Evolutionary conservation across 2,888 invertebrate genomes (phyloP), one percentile per base, ranked within the genome.

Genomic region (Matsumyia berberina): DNA sequence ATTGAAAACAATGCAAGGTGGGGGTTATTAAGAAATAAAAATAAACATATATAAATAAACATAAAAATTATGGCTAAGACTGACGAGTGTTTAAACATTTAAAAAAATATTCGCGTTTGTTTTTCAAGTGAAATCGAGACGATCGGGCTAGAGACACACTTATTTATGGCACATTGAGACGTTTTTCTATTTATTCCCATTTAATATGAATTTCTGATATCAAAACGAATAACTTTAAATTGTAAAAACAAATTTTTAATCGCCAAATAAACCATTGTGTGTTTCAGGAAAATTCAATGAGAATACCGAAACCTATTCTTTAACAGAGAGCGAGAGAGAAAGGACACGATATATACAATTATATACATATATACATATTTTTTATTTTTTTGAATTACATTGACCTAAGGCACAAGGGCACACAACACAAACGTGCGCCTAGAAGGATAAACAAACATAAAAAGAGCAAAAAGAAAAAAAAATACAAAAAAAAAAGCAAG

Each of bases 241-340:
- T 39, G 2, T 9, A 12, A 8, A 39, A 12, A 12, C 1, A 24
- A 24, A 24, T 24, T 17, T 7, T 17, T 17, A 44, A 17, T 39
- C 12, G 1, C 3, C 39, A 2, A n/a, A n/a, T 46, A 9, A 46
- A 8, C 46, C 15, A 29, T 49, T 77, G 11, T 77, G 29, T 58
- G n/a, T 82, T 69, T 2, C 82, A 82, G 82, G 44, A 66, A 9
- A 82, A 46, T 46, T 78, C 39, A 60, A 77, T 73, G 66, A 72
- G 53, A 78, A 60, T 58, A 77, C 69, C 57, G 66, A 53, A 58
- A 31, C 29, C 55, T 49, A 67, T 72, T 72, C 39, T 42, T 46
- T 73, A 67, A 72, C 42, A 70, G 8, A 67, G 39, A 62, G 62
- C 55, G 67, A 57, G 33, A 73, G 62, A 58, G 6, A 66, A 55